phyloP scores from a whole-genome alignment of 2,113 vertebrate species.

The Herpetotheres cachinnans region DNA sequence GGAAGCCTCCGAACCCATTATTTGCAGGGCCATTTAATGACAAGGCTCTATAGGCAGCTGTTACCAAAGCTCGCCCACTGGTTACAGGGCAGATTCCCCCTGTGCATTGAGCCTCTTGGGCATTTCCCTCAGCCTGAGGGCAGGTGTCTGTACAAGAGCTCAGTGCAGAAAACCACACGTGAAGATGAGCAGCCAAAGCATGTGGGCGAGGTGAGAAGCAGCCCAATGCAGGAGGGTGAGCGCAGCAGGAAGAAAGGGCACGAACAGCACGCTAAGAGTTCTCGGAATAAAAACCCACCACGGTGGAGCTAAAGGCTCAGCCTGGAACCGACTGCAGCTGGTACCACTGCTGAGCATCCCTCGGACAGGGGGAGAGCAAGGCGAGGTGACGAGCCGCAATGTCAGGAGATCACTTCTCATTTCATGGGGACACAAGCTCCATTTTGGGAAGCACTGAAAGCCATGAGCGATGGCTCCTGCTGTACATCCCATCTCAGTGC shows the following conservation, averaged over 20 bases:
- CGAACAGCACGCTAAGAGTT: background rate
- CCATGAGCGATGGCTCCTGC: rapidly evolving
- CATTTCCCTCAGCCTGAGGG: background rate
- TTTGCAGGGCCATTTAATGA: background rate
- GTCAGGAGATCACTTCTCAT: background rate
- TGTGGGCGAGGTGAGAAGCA: background rate
- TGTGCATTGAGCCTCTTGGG: rapidly evolving
- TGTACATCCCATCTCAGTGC: background rate
- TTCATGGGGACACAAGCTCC: background rate
- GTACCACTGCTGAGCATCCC: background rate
- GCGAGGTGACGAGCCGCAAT: background rate
- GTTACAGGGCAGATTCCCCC: background rate
- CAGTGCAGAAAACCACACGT: background rate
- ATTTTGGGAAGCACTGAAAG: background rate
- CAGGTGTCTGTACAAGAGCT: background rate
- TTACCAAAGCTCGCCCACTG: background rate
- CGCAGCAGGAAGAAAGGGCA: background rate
- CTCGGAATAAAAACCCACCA: background rate
- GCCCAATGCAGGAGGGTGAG: background rate
- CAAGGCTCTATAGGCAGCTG: background rate
- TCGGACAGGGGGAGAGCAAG: background rate
- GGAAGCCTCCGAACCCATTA: background rate
- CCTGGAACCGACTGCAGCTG: background rate
- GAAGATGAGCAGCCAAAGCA: background rate
- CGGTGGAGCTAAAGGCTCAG: background rate